phyloP scores from a whole-genome alignment of 1,140 invertebrate genomes.

The Lordiphosa mommai region DNA sequence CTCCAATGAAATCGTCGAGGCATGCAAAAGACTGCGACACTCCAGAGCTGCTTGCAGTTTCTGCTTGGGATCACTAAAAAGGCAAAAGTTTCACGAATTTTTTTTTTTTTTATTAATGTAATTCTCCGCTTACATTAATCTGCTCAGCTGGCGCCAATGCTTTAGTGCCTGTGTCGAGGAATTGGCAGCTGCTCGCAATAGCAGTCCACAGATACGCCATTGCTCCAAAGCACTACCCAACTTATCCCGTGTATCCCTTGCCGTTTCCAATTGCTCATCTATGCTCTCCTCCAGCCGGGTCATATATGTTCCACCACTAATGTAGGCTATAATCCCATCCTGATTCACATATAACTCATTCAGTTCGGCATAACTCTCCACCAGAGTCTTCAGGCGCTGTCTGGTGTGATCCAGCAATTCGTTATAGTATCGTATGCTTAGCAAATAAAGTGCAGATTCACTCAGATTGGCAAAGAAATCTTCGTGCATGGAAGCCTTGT shows the following conservation, averaged over 20 bases:
- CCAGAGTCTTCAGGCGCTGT: conserved; percentile 49
- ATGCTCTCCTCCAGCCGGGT: conserved; percentile 68
- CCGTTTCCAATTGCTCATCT: conserved; percentile 68
- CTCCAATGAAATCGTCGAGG: conserved; percentile 65
- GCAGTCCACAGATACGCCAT: conserved; percentile 72
- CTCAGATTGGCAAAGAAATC: conserved; percentile 78
- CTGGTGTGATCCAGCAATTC: conserved; percentile 70
- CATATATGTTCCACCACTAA: conserved; percentile 75
- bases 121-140: conserved; percentile 37
- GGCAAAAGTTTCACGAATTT: neutral
- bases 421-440: conserved; percentile 60
- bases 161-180: conserved; percentile 60
- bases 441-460: conserved; percentile 64
- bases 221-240: conserved; percentile 72
- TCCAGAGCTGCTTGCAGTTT: conserved; percentile 63
- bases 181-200: conserved; percentile 61
- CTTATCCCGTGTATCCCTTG: conserved; percentile 72
- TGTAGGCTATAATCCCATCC: conserved; percentile 74
- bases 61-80: conserved; percentile 59
- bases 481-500: conserved; percentile 78
- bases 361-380: conserved; percentile 60
- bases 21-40: conserved; percentile 64
- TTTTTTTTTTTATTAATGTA: neutral
- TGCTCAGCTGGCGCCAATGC: conserved; percentile 55
- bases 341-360: conserved; percentile 72